Conservation (phyloP, 2,113 vertebrate species). For the Aegithalos caudatus region DNA sequence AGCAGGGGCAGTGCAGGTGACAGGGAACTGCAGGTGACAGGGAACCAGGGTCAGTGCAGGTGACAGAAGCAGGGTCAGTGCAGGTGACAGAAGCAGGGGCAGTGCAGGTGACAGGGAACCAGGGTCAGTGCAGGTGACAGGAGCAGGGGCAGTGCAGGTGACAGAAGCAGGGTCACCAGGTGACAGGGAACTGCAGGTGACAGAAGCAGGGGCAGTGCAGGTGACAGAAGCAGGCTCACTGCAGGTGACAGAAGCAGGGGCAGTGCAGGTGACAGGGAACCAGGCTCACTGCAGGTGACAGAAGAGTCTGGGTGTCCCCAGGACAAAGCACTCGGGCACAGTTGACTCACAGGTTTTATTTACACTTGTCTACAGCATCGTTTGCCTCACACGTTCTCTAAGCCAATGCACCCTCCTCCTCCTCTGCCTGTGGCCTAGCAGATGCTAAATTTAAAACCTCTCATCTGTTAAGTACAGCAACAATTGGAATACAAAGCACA, state of each 20-base stretch:
- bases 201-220: too few species aligned
- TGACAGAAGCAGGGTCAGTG: too few species aligned
- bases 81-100: too few species aligned
- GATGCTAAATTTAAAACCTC: slow-evolving; percentile 68
- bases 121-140: background rate
- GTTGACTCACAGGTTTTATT: slow-evolving; percentile 80
- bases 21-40: too few species aligned
- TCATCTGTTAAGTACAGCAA: slow-evolving; percentile 71
- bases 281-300: background rate
- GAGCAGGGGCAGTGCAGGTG: too few species aligned
- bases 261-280: background rate
- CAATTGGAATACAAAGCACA: slow-evolving; percentile 75
- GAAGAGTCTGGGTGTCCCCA: background rate
- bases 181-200: rapidly evolving
- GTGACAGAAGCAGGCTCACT: background rate
- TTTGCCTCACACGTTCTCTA: slow-evolving; percentile 70
- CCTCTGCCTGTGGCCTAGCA: slow-evolving; percentile 42
- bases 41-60: background rate
- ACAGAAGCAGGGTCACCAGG: background rate
- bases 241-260: background rate
- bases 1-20: rapidly evolving
- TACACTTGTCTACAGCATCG: slow-evolving; percentile 79
- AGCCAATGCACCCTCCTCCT: slow-evolving; percentile 67
- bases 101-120: background rate
- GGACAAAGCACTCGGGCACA: slow-evolving; percentile 44